Evolutionary conservation across 2,113 vertebrate species (phyloP), one percentile per base, ranked within the genome.

Genomic region (Rhipidura dahli): DNA sequence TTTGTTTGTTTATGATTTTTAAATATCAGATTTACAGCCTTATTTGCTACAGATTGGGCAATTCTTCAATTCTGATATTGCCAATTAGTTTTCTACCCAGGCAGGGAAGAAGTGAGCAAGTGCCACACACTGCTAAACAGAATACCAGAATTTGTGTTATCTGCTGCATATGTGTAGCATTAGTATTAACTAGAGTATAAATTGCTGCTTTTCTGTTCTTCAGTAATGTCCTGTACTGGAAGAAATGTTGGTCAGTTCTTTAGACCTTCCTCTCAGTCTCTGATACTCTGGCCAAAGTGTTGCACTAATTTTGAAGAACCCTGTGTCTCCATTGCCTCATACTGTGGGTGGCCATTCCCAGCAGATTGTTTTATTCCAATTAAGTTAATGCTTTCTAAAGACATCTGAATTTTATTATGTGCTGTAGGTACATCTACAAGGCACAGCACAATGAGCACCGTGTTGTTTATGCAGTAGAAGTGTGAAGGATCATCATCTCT

Each of bases 361-460:
- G n/a, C 16, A 80, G 64, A 73, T 6, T 0, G 0, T 0, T 40
- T 86, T 79, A 83, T 92, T 39, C 26, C 51, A 33, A 0, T 77
- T 57, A 57, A 7, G 13, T 11, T 69, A 73, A 61, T 47, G 37
- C 26, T 71, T 65, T 88, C 16, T 57, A 82, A 93, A 71, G 23
- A 44, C 44, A 64, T 68, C 35, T 78, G 69, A 91, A 64, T 83
- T 93, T 85, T 90, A 61, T 92, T 90, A 50, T 80, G 50, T 77
- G 50, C 79, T 92, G 50, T 83, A 77, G 39, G 23, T 81, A 54
- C 31, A 33, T n/a, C 47, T 88, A 35, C 47, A 84, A 65, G 39
- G n/a, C 3, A 1, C 13, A 53, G n/a, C 59, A 35, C 35, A 91
- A 66, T 37, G 35, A 66, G 5, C 8, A n/a, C 3, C 22, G 10